Evolutionary conservation across 1,140 invertebrate genomes (phyloP).

Genomic region (Ylistrum balloti): DNA sequence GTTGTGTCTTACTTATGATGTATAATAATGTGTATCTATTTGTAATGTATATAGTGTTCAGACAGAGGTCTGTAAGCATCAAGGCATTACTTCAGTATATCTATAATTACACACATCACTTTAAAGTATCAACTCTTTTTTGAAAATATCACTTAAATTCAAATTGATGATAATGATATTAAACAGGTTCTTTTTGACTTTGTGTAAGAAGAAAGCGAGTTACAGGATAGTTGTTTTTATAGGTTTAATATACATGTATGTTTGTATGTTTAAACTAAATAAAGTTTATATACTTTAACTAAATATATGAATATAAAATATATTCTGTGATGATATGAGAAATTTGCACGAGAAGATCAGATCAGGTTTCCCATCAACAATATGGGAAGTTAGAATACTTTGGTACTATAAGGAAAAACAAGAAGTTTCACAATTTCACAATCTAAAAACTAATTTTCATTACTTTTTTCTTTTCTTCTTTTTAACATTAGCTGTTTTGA

Average conservation of each 20-base stretch:
- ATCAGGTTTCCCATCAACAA: neutral
- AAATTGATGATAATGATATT: neutral
- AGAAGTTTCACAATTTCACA: no score
- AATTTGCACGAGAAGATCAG: neutral
- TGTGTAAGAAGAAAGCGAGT: neutral
- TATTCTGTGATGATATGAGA: neutral
- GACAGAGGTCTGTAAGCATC: neutral
- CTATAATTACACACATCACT: neutral
- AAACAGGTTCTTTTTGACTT: neutral
- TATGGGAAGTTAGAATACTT: no score
- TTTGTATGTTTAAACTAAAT: no score
- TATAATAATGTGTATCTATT: neutral
- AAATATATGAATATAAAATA: no score
- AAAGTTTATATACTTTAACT: no score
- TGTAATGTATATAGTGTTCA: neutral
- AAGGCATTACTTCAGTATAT: neutral
- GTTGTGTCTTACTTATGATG: neutral
- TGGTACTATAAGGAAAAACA: no score
- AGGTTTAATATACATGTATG: neutral
- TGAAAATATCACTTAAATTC: neutral
- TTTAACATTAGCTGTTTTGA: no score
- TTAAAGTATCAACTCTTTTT: neutral
- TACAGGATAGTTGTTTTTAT: neutral
- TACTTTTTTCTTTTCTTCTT: no score
- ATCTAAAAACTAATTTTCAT: no score